Base-by-base conservation (phyloP, 1,140 invertebrate genomes). In the Brachionus manjavacas region DNA sequence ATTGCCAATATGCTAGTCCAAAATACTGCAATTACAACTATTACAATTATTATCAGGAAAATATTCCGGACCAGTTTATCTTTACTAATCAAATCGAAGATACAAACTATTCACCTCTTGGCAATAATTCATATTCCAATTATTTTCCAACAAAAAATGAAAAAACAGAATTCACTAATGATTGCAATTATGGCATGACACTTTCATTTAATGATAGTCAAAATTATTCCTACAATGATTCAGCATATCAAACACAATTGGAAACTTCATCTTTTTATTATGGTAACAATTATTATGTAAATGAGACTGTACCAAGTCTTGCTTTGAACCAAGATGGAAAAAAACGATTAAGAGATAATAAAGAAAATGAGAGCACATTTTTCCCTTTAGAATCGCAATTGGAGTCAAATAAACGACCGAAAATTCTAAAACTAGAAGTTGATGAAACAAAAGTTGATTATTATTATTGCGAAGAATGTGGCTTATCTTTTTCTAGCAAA, bases 181-280 rank as follows among this genome's bases (percentile, higher is more conserved):
- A 16, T 8, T 20, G 25, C 52, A 60, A 60, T 60, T 60, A 20
- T 60, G 52, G 52, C 8, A 4, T 23, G 9, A 16, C 52, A 60
- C 20, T 23, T 60, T n/a, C 31, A 0, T 39, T 39, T 11, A 39
- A 72, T 41, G 68, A 39, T 9, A 72, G 68, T 43, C 16, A 72
- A n/a, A 72, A 72, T 72, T 39, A 41, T 39, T 72, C 68, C 14
- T 72, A 76, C 23, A 76, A 76, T 28, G 72, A 76, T 76, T 76
- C 72, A 76, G 72, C 72, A 6, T 76, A 76, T 28, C 72, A 76
- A 49, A 76, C 72, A 14, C 72, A 76, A 46, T 35, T 76, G 7
- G 72, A 76, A 11, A 76, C 25, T 0, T 76, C 43, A 31, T 76
- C 23, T n/a, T 46, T 20, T 12, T 25, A 76, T 20, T 49, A 4